Conservation (phyloP, 1,140 invertebrate genomes). For the Palaemon carinicauda region DNA sequence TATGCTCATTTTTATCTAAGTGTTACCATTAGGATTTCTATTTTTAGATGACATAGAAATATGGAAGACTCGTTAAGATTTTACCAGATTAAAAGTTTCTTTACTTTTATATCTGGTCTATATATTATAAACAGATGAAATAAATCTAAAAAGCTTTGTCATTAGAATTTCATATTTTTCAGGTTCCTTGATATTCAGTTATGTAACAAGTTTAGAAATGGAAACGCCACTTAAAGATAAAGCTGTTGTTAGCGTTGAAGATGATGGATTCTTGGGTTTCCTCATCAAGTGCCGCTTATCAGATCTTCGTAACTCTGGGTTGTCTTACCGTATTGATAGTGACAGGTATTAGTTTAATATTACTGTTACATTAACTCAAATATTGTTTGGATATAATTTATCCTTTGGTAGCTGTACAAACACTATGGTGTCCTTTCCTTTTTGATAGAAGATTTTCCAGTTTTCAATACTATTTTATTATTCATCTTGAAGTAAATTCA, state of each 20-base stretch:
- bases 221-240: slow-evolving; percentile 25
- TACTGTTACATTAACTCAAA: too few species aligned
- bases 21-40: too few species aligned
- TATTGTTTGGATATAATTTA: not conserved
- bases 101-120: too few species aligned
- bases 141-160: not conserved
- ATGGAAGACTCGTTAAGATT: too few species aligned
- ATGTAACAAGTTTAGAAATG: slow-evolving; percentile 13
- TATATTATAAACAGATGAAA: too few species aligned
- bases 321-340: slow-evolving; percentile 65
- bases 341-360: slow-evolving; percentile 54
- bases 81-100: too few species aligned
- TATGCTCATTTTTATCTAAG: too few species aligned
- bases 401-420: too few species aligned
- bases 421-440: not conserved
- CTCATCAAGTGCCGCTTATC: slow-evolving; percentile 61
- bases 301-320: slow-evolving; percentile 59
- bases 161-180: not conserved
- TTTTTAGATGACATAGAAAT: too few species aligned
- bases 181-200: slow-evolving; percentile 17
- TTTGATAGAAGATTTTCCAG: not conserved
- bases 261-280: slow-evolving; percentile 61
- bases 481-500: too few species aligned
- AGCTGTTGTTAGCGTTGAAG: slow-evolving; percentile 33
- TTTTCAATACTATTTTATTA: too few species aligned